A percentile compares a stretch with the other conserved stretches of the same genome.
Evolutionary conservation across 2,888 invertebrate species (phyloP).

Genomic region (Lasioglossum leucozonium): DNA sequence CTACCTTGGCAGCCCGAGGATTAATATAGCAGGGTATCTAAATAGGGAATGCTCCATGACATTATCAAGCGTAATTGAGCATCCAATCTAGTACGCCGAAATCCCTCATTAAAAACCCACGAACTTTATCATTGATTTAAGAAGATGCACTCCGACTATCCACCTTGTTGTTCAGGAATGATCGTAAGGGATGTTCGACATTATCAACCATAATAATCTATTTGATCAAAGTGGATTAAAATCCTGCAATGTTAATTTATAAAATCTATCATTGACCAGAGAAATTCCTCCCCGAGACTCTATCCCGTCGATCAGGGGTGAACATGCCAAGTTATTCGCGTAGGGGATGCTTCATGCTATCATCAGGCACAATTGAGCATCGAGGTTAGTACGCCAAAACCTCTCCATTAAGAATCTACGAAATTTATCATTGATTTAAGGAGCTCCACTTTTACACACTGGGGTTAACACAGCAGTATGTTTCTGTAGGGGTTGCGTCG

Average conservation of each 20-base stretch:
- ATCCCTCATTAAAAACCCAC: background rate
- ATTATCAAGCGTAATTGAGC: conserved; percentile 1
- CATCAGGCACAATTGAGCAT: background rate
- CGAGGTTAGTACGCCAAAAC: background rate
- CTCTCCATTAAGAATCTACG: background rate
- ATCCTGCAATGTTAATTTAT: background rate
- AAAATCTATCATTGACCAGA: background rate
- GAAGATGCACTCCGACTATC: background rate
- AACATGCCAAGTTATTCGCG: background rate
- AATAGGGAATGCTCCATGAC: background rate
- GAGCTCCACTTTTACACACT: background rate
- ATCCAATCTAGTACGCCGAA: background rate
- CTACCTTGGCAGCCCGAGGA: background rate
- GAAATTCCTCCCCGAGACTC: background rate
- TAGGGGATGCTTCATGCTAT: background rate
- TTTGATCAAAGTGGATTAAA: background rate
- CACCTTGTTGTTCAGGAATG: background rate
- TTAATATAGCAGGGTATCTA: background rate
- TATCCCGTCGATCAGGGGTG: background rate
- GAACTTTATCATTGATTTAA: background rate
- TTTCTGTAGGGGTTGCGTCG: background rate
- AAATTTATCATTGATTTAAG: background rate
- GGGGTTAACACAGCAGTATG: background rate
- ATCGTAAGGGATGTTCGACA: background rate
- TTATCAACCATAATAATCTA: background rate